Conservation (phyloP, 2,888 invertebrate species). For the Chrysina gloriosa region DNA sequence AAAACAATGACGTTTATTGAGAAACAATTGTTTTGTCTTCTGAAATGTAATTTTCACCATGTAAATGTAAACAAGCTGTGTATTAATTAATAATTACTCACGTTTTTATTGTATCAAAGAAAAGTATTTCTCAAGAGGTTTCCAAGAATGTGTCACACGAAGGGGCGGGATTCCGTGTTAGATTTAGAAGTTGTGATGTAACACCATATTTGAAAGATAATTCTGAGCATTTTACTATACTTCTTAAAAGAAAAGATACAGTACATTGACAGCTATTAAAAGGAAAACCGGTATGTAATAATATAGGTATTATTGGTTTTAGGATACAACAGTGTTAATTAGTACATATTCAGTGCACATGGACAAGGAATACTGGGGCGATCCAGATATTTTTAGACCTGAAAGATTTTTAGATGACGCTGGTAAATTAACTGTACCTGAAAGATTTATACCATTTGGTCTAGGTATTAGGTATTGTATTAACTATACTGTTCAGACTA, state of each 20-base stretch:
- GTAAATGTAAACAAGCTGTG: too few species aligned
- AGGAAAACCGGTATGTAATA: not conserved
- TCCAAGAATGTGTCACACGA: too few species aligned
- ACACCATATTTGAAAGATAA: too few species aligned
- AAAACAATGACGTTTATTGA: too few species aligned
- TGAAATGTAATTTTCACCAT: too few species aligned
- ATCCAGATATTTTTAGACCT: slow-evolving; percentile 73
- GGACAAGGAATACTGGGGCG: slow-evolving; percentile 70
- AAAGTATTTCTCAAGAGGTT: too few species aligned
- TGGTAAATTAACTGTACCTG: slow-evolving; percentile 56
- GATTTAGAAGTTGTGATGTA: too few species aligned
- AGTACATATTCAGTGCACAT: slow-evolving; percentile 67
- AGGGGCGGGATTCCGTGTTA: too few species aligned
- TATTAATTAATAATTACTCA: too few species aligned
- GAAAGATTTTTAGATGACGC: slow-evolving; percentile 70
- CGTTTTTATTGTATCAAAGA: too few species aligned
- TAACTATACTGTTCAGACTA: not conserved
- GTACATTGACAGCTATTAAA: not conserved
- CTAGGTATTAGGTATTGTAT: slow-evolving; percentile 56
- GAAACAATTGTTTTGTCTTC: too few species aligned
- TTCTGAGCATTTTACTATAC: too few species aligned
- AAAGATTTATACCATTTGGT: slow-evolving; percentile 62
- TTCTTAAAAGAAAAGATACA: not conserved
- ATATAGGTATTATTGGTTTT: slow-evolving; percentile 43
- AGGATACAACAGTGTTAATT: slow-evolving; percentile 60